Base-by-base conservation (phyloP, 1,140 invertebrate species). In the Trichonephila clavipes region DNA sequence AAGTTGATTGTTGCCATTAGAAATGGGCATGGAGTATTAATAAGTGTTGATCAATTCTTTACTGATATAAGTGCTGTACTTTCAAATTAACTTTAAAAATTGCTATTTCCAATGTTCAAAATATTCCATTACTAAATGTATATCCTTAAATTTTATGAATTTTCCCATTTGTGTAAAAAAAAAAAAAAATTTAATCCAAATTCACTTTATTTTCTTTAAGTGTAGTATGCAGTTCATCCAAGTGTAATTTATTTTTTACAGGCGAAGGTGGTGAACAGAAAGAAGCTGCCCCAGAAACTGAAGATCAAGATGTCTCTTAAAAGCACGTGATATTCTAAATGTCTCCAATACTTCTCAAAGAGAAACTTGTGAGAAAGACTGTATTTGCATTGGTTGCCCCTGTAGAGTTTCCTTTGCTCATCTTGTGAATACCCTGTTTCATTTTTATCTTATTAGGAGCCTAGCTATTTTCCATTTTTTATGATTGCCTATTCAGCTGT, bases 321-420 rank as follows among this genome's bases (percentile, higher is more conserved):
- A 90, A 72, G 64, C 90, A 62, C 83, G 72, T 94, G 86, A 89
- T 90, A 86, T 90, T 66, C 34, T 90, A 77, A 94, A 87, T 24
- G 87, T 90, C 93, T 94, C 88, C 90, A 90, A 91, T 87, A 90
- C 77, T 72, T 87, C 82, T 89, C 61, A 24, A 94, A 69, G 82
- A 86, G 82, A 90, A 88, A 66, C 77, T 89, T 94, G 93, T 90
- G 88, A 94, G 72, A 89, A 90, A 94, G 93, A 94, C 93, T 94
- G 92, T 93, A 94, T 94, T 94, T 83, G 93, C 88, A 94, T 94
- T 86, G 88, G 93, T 94, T 94, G 93, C 93, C 93, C 51, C 88
- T 94, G 93, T 94, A 94, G 93, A 90, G 88, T 90, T 94, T 94
- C 88, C 93, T 94, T 94, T 94, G 93, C 93, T 94, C 93, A 94